Evolutionary conservation across 1,140 invertebrate genomes (phyloP).

Genomic region (Drosophila azteca): DNA sequence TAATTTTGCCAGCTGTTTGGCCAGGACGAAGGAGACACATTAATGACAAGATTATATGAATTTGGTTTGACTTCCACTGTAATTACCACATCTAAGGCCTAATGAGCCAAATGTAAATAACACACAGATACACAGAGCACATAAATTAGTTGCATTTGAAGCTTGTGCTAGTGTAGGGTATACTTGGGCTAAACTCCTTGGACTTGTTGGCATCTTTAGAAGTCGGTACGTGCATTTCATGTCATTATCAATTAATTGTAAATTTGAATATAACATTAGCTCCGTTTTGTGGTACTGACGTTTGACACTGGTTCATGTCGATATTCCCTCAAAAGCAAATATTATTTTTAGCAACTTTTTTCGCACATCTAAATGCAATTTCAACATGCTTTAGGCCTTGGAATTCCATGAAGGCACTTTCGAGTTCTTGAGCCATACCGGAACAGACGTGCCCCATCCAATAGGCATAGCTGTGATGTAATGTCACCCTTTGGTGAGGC

Average conservation of each 20-base stretch:
- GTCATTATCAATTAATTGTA: conserved; percentile 37
- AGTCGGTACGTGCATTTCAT: conserved; percentile 14
- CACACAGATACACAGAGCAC: conserved; percentile 13
- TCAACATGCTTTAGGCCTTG: conserved; percentile 17
- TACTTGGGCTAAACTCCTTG: no score
- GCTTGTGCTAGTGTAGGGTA: conserved; percentile 3
- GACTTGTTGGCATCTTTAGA: conserved; percentile 17
- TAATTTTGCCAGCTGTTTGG: conserved; percentile 6
- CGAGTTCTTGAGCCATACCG: no score
- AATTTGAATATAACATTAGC: conserved; percentile 6
- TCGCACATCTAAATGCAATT: conserved; percentile 43
- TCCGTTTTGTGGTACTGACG: conserved; percentile 3
- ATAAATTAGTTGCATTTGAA: conserved; percentile 33
- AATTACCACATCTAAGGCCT: conserved; percentile 39
- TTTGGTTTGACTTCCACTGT: conserved; percentile 10
- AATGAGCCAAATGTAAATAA: conserved; percentile 54
- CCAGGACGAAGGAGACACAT: background rate
- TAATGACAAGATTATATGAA: conserved; percentile 25
- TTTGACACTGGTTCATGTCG: conserved; percentile 11
- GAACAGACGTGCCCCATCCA: conserved; percentile 34
- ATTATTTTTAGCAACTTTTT: conserved; percentile 27
- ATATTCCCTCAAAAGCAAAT: conserved; percentile 1
- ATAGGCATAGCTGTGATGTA: conserved; percentile 36
- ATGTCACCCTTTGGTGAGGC: conserved; percentile 1
- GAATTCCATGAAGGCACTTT: conserved; percentile 28